Conservation (phyloP, 2,113 vertebrate species). For the rabbit (Oryctolagus cuniculus) region DNA sequence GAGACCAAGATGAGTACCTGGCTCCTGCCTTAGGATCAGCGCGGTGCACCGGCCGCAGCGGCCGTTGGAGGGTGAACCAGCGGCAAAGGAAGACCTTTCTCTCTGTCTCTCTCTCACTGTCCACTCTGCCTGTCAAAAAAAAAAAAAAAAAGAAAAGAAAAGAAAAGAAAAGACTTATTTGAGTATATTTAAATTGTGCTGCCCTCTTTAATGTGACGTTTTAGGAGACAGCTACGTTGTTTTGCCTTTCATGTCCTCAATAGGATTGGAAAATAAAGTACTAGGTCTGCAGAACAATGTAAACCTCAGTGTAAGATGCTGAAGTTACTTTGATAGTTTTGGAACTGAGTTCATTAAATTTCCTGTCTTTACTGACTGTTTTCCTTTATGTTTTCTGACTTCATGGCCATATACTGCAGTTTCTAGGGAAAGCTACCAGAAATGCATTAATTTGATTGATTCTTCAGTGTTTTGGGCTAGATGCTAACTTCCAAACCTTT, state of each 20-base stretch:
- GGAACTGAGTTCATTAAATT: constrained; percentile 24
- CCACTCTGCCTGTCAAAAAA: too few species aligned
- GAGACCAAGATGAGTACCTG: too few species aligned
- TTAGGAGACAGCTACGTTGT: not conserved
- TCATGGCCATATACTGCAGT: not conserved
- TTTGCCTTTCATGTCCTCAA: constrained; percentile 48
- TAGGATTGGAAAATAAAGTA: constrained; percentile 45
- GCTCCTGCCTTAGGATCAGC: too few species aligned
- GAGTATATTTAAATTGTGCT: constrained; percentile 11
- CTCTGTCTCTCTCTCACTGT: too few species aligned
- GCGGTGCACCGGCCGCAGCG: too few species aligned
- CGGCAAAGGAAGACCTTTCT: too few species aligned
- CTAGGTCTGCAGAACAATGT: not conserved
- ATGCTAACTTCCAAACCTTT: constrained; percentile 15
- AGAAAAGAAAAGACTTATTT: constrained; percentile 38
- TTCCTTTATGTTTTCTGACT: constrained; percentile 54
- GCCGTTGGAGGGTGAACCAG: too few species aligned
- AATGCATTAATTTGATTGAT: constrained; percentile 11
- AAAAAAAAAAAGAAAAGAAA: too few species aligned
- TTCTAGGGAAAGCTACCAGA: constrained; percentile 22
- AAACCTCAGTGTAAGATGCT: not conserved
- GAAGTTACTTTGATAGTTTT: constrained; percentile 23
- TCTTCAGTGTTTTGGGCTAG: not conserved
- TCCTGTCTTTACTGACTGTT: constrained; percentile 16
- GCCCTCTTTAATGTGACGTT: constrained; percentile 19